Conservation (phyloP, 2,797 vertebrate species). For the Amphiprion clarkii region DNA sequence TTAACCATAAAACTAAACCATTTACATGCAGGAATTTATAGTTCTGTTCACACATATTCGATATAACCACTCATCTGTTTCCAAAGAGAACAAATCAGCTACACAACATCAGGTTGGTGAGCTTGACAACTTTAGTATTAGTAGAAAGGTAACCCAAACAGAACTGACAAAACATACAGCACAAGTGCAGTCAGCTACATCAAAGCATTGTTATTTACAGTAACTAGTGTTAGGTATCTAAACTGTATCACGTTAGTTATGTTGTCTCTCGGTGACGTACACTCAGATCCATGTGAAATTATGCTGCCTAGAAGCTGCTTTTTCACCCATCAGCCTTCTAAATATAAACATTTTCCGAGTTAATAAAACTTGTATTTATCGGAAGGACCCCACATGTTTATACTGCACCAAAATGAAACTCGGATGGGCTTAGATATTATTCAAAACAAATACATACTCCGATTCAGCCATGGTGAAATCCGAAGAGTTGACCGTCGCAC, state of each 20-base stretch:
- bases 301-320: background rate
- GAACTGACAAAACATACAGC: background rate
- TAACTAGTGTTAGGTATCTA: background rate
- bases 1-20: too few species aligned
- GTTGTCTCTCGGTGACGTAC: background rate
- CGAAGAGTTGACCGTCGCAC: background rate
- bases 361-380: too few species aligned
- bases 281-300: slow-evolving; percentile 2
- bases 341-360: background rate
- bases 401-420: background rate
- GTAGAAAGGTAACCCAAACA: background rate
- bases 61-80: too few species aligned
- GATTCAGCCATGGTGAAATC: slow-evolving; percentile 5
- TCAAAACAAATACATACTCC: slow-evolving; percentile 13
- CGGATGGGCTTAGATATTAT: slow-evolving; percentile 17
- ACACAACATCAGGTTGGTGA: too few species aligned
- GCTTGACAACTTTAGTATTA: too few species aligned
- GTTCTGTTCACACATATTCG: too few species aligned
- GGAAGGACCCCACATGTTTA: background rate
- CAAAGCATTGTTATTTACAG: too few species aligned
- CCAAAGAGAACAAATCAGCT: too few species aligned
- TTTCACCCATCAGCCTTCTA: background rate
- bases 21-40: too few species aligned
- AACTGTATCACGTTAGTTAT: too few species aligned
- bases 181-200: background rate